A percentile compares a stretch with the other conserved stretches of the same genome.
Evolutionary conservation across 2,113 vertebrate species (phyloP).

Genomic region (Bufo bufo): DNA sequence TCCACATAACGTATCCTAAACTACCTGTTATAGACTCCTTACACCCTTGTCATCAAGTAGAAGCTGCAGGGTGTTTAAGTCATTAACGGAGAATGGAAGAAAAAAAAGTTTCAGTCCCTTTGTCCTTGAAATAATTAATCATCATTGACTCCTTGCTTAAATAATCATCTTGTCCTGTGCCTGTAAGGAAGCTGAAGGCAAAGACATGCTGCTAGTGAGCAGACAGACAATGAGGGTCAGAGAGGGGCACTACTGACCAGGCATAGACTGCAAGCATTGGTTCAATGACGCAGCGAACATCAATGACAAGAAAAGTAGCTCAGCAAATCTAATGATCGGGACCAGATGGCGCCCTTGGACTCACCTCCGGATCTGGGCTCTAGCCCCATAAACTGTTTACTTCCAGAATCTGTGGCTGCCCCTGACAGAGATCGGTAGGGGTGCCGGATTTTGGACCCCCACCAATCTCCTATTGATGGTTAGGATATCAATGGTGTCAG

Average conservation of each 20-base stretch:
- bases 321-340: not conserved
- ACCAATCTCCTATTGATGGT: no score
- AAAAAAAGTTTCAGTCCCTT: conserved; percentile 64
- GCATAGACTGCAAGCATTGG: not conserved
- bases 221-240: not conserved
- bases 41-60: not conserved
- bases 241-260: not conserved
- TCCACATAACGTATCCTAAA: not conserved
- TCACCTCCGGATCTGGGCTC: no score
- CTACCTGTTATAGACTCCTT: not conserved
- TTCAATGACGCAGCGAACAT: not conserved
- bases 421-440: no score
- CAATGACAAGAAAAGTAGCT: not conserved
- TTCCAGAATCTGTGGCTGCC: no score
- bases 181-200: conserved; percentile 53
- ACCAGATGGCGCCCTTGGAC: no score
- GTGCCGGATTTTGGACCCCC: no score
- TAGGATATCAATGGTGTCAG: no score
- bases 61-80: conserved; percentile 44
- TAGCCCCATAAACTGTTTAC: no score
- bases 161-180: conserved; percentile 61
- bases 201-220: not conserved
- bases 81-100: conserved; percentile 43
- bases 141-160: conserved; percentile 61
- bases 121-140: conserved; percentile 79